Conservation (phyloP, 2,113 vertebrate species). For the Acanthisitta chloris region DNA sequence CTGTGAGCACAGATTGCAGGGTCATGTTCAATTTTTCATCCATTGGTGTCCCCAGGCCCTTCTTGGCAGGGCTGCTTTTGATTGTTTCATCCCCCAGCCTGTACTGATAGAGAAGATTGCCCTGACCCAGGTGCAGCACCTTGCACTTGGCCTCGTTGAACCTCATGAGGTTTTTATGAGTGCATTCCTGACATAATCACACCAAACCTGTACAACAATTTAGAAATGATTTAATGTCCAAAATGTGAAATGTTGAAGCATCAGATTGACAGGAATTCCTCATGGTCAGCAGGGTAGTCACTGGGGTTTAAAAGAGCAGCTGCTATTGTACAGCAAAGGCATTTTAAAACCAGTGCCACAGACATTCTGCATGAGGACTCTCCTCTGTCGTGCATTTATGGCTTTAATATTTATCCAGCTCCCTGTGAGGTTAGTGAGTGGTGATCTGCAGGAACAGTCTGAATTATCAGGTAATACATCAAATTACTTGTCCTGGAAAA, state of each 20-base stretch:
- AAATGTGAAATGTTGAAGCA: background rate
- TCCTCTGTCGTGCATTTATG: background rate
- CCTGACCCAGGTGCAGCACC: background rate
- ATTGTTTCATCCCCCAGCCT: background rate
- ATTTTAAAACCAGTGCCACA: background rate
- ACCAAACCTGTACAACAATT: background rate
- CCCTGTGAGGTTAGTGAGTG: background rate
- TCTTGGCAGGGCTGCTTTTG: background rate
- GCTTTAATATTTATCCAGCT: background rate
- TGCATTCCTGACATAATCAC: background rate
- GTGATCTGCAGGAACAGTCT: background rate
- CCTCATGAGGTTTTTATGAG: background rate
- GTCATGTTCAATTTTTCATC: accelerated
- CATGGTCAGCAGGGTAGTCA: accelerated
- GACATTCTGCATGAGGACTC: background rate
- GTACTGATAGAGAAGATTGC: background rate
- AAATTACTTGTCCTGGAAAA: background rate
- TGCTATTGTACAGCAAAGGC: background rate
- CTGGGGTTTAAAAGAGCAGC: background rate
- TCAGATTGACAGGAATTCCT: background rate
- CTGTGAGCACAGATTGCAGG: accelerated
- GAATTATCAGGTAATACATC: background rate
- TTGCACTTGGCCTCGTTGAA: background rate
- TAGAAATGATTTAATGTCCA: background rate
- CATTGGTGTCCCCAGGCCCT: background rate